A percentile compares a stretch with the other conserved stretches of the same genome.
Evolutionary conservation across 2,797 vertebrate genomes (phyloP).

Genomic region (Ciconia nigra): DNA sequence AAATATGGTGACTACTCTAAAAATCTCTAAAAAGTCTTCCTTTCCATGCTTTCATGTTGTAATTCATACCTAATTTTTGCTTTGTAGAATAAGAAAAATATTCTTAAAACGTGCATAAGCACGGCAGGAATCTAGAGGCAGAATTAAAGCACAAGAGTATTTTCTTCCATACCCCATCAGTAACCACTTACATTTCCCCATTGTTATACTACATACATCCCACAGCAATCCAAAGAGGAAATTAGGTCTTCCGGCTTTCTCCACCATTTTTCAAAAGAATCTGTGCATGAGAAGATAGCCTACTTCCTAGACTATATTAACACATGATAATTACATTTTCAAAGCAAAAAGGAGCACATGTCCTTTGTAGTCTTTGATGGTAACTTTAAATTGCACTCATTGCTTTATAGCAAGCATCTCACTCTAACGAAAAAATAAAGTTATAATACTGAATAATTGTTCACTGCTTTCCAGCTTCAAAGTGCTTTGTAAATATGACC

Average conservation of each 20-base stretch:
- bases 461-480: slow-evolving; percentile 36
- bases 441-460: slow-evolving; percentile 46
- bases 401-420: slow-evolving; percentile 4
- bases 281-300: slow-evolving; percentile 10
- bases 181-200: background rate
- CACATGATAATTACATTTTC: slow-evolving; percentile 64
- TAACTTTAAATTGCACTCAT: slow-evolving; percentile 43
- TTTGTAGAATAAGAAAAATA: background rate
- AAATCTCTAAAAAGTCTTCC: background rate
- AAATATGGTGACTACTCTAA: background rate
- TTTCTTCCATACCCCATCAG: background rate
- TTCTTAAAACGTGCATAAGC: background rate
- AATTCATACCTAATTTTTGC: background rate
- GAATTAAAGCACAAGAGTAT: background rate
- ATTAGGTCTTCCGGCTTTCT: slow-evolving; percentile 39
- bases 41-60: background rate
- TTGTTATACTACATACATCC: background rate
- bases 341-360: slow-evolving; percentile 42
- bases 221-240: slow-evolving; percentile 35
- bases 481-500: slow-evolving; percentile 38
- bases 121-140: background rate
- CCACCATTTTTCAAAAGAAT: slow-evolving; percentile 29
- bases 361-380: slow-evolving; percentile 52
- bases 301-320: slow-evolving; percentile 48
- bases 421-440: slow-evolving; percentile 29